A percentile compares a stretch with the other conserved stretches of the same genome.
phyloP scores from a whole-genome alignment of 2,888 invertebrate genomes.

The Temnothorax ravouxi region DNA sequence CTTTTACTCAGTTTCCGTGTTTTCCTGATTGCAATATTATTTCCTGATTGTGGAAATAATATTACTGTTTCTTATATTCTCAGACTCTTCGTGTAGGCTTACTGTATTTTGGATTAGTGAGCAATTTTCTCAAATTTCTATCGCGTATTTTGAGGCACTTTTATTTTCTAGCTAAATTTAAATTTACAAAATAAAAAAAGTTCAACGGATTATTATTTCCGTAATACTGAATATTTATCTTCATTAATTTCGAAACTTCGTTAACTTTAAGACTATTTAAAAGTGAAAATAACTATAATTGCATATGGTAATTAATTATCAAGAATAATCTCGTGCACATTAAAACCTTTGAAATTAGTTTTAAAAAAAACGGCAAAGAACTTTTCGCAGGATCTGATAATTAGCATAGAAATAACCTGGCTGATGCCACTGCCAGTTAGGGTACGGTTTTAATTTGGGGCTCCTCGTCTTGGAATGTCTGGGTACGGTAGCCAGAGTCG shows the following conservation, averaged over 20 bases:
- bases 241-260: background rate
- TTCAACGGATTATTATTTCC: background rate
- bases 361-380: background rate
- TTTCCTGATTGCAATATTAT: conserved; percentile 8
- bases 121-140: background rate
- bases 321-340: background rate
- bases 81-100: background rate
- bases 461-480: conserved; percentile 88
- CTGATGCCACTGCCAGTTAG: conserved; percentile 91
- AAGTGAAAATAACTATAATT: background rate
- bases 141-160: background rate
- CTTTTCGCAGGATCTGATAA: background rate
- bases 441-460: conserved; percentile 91
- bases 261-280: background rate
- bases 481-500: conserved; percentile 90
- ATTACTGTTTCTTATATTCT: background rate
- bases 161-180: background rate
- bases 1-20: conserved; percentile 7
- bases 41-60: background rate
- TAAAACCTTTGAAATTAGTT: background rate
- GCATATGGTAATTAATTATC: background rate
- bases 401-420: conserved; percentile 85
- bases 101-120: background rate
- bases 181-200: background rate
- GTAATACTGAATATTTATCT: background rate